Percentiles rank a stretch among this genome's conserved stretches.
Conservation (phyloP, 2,113 vertebrate genomes). For the Megatriorchis doriae region DNA sequence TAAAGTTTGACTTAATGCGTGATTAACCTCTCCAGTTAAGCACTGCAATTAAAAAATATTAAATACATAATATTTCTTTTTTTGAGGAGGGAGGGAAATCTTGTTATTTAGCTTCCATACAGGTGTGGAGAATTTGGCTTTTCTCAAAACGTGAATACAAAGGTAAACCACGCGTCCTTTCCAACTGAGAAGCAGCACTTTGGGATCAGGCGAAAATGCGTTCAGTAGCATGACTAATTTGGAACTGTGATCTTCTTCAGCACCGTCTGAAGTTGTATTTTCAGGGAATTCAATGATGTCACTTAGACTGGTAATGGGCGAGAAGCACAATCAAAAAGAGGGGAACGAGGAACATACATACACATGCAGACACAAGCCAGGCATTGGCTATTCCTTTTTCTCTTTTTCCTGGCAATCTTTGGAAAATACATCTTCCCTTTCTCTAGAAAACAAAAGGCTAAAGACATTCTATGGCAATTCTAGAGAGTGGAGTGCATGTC, state of each 20-base stretch:
- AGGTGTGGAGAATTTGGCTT: not conserved
- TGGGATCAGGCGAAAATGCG: not conserved
- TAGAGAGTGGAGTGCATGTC: not conserved
- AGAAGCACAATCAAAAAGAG: not conserved
- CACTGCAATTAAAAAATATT: not conserved
- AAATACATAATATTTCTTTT: not conserved
- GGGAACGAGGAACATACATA: rapidly evolving
- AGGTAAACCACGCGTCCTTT: not conserved
- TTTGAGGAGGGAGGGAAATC: not conserved
- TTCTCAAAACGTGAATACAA: not conserved
- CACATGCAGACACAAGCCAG: not conserved
- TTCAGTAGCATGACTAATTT: not conserved
- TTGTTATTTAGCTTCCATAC: not conserved
- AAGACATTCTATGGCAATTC: not conserved
- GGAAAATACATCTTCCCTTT: not conserved
- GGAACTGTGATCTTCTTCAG: not conserved
- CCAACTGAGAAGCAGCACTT: not conserved
- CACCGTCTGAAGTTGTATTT: not conserved
- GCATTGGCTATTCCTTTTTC: not conserved
- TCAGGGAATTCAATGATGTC: not conserved
- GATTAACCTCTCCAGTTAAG: not conserved
- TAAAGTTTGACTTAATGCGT: not conserved
- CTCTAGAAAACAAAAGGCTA: not conserved
- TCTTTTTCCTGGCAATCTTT: not conserved
- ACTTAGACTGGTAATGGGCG: not conserved